phyloP scores from a whole-genome alignment of 53 echinoderm and acorn worm genomes.

The Paracentrotus lividus region DNA sequence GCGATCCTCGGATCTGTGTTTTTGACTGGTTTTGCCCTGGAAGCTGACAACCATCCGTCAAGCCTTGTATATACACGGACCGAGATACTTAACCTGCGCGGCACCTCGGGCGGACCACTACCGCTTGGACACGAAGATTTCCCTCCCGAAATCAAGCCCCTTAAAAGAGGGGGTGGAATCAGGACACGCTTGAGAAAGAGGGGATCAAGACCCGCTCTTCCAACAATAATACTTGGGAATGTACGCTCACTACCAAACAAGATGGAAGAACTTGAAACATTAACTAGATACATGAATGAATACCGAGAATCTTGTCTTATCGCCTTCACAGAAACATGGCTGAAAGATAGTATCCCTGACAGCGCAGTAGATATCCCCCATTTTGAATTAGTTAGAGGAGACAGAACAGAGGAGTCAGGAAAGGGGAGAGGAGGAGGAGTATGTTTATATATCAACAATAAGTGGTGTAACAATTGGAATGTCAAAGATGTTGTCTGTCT shows the following conservation, averaged over 20 bases:
- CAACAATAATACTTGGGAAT: conserved; percentile 74
- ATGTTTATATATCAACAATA: conserved; percentile 70
- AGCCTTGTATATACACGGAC: conserved; percentile 50
- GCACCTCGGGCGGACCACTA: not conserved
- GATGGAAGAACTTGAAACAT: conserved; percentile 78
- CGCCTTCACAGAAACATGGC: conserved; percentile 82
- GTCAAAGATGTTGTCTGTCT: conserved; percentile 66
- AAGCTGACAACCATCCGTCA: not conserved
- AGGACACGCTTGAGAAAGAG: conserved; percentile 68
- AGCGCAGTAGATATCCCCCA: conserved; percentile 70
- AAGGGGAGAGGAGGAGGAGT: conserved; percentile 71
- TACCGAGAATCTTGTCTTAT: conserved; percentile 75
- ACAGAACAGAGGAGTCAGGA: conserved; percentile 70
- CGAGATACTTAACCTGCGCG: conserved; percentile 52
- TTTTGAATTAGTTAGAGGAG: conserved; percentile 68
- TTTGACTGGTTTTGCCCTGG: not conserved
- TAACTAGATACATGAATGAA: conserved; percentile 75
- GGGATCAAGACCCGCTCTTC: conserved; percentile 70
- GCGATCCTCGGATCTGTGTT: no score
- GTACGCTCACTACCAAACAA: conserved; percentile 77
- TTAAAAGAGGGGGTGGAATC: conserved; percentile 73
- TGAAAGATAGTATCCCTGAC: conserved; percentile 64
- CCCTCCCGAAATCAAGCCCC: conserved; percentile 68
- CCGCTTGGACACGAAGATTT: conserved; percentile 45
- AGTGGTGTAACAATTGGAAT: conserved; percentile 72